A percentile compares a stretch with the other conserved stretches of the same genome.
phyloP scores from a whole-genome alignment of 2,113 vertebrate species.

The Myotis lucifugus region DNA sequence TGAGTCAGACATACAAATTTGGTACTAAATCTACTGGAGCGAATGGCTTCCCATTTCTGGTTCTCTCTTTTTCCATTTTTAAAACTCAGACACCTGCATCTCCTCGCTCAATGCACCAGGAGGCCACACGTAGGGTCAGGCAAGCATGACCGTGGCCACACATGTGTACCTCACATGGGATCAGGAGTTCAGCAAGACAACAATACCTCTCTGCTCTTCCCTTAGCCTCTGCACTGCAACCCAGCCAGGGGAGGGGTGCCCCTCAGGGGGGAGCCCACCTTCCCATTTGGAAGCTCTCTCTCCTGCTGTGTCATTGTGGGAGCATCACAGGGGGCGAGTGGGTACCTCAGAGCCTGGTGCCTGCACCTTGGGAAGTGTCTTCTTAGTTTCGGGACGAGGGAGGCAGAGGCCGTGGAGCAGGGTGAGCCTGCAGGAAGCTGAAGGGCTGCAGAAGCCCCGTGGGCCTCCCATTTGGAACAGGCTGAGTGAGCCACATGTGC shows the following conservation, averaged over 20 bases:
- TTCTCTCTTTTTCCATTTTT: neutral
- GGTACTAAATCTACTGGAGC: neutral
- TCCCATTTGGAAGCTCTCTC: neutral
- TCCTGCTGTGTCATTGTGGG: neutral
- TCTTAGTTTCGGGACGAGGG: slow-evolving; percentile 50
- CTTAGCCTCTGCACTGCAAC: neutral
- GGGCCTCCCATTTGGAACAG: neutral
- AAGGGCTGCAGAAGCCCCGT: neutral
- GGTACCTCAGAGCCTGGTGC: slow-evolving; percentile 45
- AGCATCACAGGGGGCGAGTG: neutral
- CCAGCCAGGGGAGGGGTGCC: rapidly evolving
- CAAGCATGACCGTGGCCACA: neutral
- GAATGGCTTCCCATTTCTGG: neutral
- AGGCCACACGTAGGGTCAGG: neutral
- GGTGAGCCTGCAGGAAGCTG: slow-evolving; percentile 27
- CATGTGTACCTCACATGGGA: neutral
- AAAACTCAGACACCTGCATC: neutral
- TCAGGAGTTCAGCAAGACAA: too few relatives aligned
- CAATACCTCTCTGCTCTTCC: too few relatives aligned
- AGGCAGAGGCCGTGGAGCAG: neutral
- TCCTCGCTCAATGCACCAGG: neutral
- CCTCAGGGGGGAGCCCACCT: rapidly evolving
- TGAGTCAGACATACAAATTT: neutral
- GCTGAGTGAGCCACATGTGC: neutral
- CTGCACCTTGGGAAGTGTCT: slow-evolving; percentile 66